Evolutionary conservation across 2,113 vertebrate species (phyloP).

Genomic region (Corythornis cristatus): DNA sequence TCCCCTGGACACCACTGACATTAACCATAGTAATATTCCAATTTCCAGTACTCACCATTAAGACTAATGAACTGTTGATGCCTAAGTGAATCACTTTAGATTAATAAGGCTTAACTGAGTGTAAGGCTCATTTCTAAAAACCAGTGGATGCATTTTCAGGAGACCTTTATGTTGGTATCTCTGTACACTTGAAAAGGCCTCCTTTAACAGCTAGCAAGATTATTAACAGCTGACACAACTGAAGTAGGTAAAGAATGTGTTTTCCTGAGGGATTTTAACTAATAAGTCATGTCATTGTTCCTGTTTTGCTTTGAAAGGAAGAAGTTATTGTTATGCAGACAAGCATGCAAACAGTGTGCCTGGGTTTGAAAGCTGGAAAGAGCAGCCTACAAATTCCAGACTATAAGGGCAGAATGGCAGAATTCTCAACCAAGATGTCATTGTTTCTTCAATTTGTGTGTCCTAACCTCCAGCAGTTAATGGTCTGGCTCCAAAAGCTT

Average conservation of each 20-base stretch:
- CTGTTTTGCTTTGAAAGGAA: neutral
- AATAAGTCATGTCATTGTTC: neutral
- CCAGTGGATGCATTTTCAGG: neutral
- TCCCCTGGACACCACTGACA: neutral
- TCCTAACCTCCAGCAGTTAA: neutral
- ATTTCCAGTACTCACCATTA: neutral
- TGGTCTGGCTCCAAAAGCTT: neutral
- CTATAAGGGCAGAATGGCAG: neutral
- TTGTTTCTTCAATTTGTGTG: neutral
- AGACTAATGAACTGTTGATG: neutral
- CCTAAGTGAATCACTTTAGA: conserved; percentile 20
- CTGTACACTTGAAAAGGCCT: neutral
- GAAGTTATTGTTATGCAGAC: neutral
- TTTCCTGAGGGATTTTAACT: conserved; percentile 8
- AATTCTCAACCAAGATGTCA: neutral
- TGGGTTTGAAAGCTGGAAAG: neutral
- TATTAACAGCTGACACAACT: conserved; percentile 31
- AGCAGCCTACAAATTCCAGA: neutral
- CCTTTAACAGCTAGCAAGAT: conserved; percentile 2
- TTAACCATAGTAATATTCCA: neutral
- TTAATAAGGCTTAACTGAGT: conserved; percentile 30
- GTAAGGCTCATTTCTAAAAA: neutral
- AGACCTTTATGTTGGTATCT: conserved; percentile 1
- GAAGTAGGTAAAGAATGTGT: conserved; percentile 9
- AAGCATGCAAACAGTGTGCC: neutral